Evolutionary conservation across 2,113 vertebrate species (phyloP).

Genomic region (Tetrax tetrax): DNA sequence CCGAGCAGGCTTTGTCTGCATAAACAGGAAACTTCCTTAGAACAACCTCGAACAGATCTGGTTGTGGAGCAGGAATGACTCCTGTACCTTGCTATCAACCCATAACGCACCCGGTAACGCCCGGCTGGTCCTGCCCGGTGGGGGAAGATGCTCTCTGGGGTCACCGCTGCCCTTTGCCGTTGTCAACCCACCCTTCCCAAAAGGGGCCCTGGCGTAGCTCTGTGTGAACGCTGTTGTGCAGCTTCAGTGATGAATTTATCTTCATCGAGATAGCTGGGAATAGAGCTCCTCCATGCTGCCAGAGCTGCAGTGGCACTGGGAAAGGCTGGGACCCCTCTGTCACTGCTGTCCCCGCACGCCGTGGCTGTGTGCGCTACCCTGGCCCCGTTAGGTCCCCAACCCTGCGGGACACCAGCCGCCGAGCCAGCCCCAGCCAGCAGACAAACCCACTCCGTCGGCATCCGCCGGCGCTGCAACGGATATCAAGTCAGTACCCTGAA

Average conservation of each 20-base stretch:
- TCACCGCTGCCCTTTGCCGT: background rate
- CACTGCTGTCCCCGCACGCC: background rate
- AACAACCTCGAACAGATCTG: background rate
- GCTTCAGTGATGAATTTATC: accelerated
- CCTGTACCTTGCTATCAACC: accelerated
- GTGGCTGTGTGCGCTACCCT: too few relatives aligned
- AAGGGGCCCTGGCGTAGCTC: accelerated
- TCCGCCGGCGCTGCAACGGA: accelerated
- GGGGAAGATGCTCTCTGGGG: background rate
- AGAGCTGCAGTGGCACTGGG: background rate
- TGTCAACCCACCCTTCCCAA: background rate
- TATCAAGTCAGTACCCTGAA: background rate
- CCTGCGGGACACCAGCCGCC: background rate
- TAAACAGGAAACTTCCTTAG: background rate
- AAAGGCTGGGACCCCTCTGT: background rate
- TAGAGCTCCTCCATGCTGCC: background rate
- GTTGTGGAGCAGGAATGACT: accelerated
- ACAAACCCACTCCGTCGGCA: background rate
- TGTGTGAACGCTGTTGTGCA: accelerated
- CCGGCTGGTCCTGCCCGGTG: accelerated
- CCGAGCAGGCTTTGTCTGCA: background rate
- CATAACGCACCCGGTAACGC: accelerated
- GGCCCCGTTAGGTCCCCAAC: background rate
- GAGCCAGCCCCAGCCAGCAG: background rate
- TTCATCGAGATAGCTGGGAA: background rate